Evolutionary conservation across 2,113 vertebrate species (phyloP).

Genomic region (Addax nasomaculatus): DNA sequence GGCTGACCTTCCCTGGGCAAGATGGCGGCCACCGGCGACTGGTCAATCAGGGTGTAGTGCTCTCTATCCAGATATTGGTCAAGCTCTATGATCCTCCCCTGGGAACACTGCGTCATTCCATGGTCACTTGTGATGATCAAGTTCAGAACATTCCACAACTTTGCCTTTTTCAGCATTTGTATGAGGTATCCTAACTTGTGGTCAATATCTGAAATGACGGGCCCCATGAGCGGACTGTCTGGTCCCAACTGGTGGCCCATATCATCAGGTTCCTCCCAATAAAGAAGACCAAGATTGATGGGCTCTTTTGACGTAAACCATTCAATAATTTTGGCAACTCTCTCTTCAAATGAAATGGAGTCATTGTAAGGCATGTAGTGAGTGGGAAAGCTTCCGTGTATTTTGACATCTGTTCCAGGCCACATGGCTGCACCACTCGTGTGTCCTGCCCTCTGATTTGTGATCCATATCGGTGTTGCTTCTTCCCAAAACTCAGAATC

Average conservation of each 20-base stretch:
- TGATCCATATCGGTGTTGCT: slow-evolving; percentile 91
- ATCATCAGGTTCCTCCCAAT: slow-evolving; percentile 94
- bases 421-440: slow-evolving; percentile 91
- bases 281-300: slow-evolving; percentile 90
- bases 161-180: slow-evolving; percentile 83
- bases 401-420: slow-evolving; percentile 92
- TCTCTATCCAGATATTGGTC: slow-evolving; percentile 87
- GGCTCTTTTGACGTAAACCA: slow-evolving; percentile 87
- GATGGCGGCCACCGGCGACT: slow-evolving; percentile 89
- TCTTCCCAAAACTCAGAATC: slow-evolving; percentile 92
- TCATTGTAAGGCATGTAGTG: slow-evolving; percentile 87
- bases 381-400: slow-evolving; percentile 84
- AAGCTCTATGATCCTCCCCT: slow-evolving; percentile 88
- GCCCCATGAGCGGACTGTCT: slow-evolving; percentile 85
- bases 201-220: slow-evolving; percentile 85
- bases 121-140: slow-evolving; percentile 94
- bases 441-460: slow-evolving; percentile 87
- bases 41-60: slow-evolving; percentile 87
- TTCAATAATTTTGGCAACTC: slow-evolving; percentile 84
- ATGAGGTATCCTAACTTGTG: slow-evolving; percentile 89
- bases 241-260: slow-evolving; percentile 89
- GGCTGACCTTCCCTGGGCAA: slow-evolving; percentile 89
- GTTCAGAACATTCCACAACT: slow-evolving; percentile 85
- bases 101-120: slow-evolving; percentile 89
- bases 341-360: slow-evolving; percentile 85